These are phyloP conservation scores for Vanessa atalanta DNA, from an alignment of 1,140 invertebrate species.

Conservation along the genomic window DNA sequence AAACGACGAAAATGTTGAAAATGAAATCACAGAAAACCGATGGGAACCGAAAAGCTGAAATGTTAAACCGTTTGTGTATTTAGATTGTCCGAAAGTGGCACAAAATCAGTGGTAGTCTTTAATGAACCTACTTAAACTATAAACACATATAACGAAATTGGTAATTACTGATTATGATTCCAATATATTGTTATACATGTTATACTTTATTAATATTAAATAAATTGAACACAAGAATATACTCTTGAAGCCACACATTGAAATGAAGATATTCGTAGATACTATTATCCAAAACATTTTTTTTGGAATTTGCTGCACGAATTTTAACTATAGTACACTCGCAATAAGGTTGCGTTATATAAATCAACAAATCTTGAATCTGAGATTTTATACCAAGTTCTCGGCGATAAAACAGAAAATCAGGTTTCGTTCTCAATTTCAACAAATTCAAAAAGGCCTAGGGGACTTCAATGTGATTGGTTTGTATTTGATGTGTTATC, in stretches of 20 bases:
- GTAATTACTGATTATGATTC: no score
- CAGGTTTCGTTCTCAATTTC: constrained; percentile 19
- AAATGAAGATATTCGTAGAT: neutral
- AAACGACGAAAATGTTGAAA: no score
- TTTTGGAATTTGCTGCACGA: neutral
- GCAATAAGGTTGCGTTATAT: neutral
- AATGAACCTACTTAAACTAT: no score
- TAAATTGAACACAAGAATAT: neutral
- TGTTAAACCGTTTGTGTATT: no score
- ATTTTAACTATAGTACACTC: neutral
- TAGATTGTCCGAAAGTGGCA: no score
- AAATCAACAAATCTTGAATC: neutral
- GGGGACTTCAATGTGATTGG: constrained; percentile 5
- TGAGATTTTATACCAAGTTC: neutral
- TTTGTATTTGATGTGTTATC: neutral
- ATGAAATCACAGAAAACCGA: no score
- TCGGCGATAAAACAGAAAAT: constrained; percentile 13
- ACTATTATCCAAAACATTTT: neutral
- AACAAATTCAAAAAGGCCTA: constrained; percentile 17
- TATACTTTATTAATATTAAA: neutral
- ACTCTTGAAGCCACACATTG: neutral
- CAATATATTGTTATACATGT: neutral
- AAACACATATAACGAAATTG: no score
- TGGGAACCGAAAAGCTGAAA: no score
- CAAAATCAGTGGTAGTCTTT: no score